Evolutionary conservation across 2,113 vertebrate species (phyloP), one percentile per base, ranked within the genome.

Genomic region (Tretioscincus oriximinensis): DNA sequence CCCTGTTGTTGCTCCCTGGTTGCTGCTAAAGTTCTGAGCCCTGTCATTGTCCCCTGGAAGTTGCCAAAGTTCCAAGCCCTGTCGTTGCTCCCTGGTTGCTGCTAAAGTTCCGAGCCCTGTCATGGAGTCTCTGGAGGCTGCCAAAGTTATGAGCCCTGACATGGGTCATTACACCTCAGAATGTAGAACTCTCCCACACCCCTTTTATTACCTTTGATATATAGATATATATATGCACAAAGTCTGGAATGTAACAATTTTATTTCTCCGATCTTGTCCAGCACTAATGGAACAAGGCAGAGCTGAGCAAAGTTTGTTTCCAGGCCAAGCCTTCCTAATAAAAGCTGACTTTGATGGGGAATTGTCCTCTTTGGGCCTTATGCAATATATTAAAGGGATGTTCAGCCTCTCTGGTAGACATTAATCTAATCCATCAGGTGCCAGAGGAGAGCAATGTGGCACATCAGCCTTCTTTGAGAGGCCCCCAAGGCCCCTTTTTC

Each of bases 291-390:
- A 82, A 86, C 61, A 61, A 51, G 84, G 83, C 74, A 80, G 35
- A 87, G 70, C 74, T 1, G 73, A 45, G 76, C 71, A 58, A 83
- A 35, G 76, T 58, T 72, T 24, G 14, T 45, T 79, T 49, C 79
- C 78, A 85, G 75, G 75, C 83, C 31, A 54, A 29, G 1, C 7
- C 47, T 12, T 81, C 5, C 68, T 9, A 66, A 9, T 0, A 79
- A 49, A 78, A 72, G 76, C 81, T 72, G 74, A 47, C 81, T 77
- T 74, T 54, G 26, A 72, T 61, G 16, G 60, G 29, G 29, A 87
- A 88, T 83, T 3, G 72, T 47, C 82, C 88, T 89, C 80, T 80
- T 84, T 81, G 87, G 89, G 78, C 86, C 86, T 54, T 29, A 41
- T 63, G 18, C 26, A 72, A 45, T 9, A n/a, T 26, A 87, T 84